Evolutionary conservation across 2,888 invertebrate species (phyloP).

Genomic region (Tridacna gigas): DNA sequence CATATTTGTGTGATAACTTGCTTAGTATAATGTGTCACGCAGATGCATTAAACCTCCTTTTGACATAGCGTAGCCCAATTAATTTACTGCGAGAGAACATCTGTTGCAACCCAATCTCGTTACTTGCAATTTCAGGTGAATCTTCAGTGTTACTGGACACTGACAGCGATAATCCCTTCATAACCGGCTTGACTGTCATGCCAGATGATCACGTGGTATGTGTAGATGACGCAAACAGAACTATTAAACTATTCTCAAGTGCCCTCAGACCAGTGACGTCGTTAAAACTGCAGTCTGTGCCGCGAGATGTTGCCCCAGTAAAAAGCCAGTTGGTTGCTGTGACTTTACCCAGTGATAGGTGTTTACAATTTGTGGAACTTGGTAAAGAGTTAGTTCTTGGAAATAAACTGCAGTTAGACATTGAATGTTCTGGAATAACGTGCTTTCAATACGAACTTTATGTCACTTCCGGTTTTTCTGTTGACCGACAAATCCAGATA

Average conservation of each 20-base stretch:
- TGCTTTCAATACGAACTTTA: constrained; percentile 57
- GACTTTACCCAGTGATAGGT: constrained; percentile 52
- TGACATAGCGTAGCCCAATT: too few relatives aligned
- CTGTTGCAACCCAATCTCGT: too few relatives aligned
- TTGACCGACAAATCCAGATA: constrained; percentile 56
- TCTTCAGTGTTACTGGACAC: constrained; percentile 41
- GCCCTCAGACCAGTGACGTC: constrained; percentile 38
- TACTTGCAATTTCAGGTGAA: constrained; percentile 41
- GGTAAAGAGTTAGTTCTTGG: constrained; percentile 34
- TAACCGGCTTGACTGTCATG: constrained; percentile 57
- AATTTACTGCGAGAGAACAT: too few relatives aligned
- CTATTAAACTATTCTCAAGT: constrained; percentile 49
- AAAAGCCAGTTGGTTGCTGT: constrained; percentile 41
- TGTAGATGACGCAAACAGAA: constrained; percentile 57
- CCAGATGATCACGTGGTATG: constrained; percentile 59
- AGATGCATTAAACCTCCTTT: too few relatives aligned
- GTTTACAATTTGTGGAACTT: constrained; percentile 56
- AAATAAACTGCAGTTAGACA: constrained; percentile 52
- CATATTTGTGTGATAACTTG: too few relatives aligned
- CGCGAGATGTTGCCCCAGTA: constrained; percentile 50
- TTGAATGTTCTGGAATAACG: constrained; percentile 62
- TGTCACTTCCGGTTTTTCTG: constrained; percentile 63
- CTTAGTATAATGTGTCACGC: too few relatives aligned
- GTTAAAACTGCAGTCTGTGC: constrained; percentile 43
- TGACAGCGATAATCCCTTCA: constrained; percentile 54